These are phyloP conservation scores for Casuarius casuarius DNA, from an alignment of 2,113 vertebrate species.

Conservation along the genomic window DNA sequence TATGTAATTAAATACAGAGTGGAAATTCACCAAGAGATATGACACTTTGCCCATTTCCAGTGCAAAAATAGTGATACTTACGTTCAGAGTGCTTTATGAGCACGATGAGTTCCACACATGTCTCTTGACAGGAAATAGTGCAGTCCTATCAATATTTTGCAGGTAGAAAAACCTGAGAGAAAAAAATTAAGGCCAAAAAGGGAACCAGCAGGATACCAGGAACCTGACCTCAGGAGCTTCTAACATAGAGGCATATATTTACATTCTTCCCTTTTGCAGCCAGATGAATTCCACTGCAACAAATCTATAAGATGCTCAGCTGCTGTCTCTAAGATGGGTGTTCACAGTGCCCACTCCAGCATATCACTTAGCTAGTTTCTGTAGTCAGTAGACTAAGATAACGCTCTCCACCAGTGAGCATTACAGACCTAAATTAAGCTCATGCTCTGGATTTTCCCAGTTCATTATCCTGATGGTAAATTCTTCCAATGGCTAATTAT, in stretches of 20 bases:
- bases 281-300: not conserved
- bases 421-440: not conserved
- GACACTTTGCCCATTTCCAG: not conserved
- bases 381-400: not conserved
- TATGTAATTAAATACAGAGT: not conserved
- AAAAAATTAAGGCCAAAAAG: not conserved
- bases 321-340: not conserved
- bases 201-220: not conserved
- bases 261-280: not conserved
- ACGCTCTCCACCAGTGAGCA: not conserved
- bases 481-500: not conserved
- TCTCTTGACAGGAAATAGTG: not conserved
- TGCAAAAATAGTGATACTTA: not conserved
- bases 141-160: not conserved
- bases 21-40: not conserved
- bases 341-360: not conserved
- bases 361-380: too few species aligned
- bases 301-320: not conserved
- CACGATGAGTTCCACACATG: fast-evolving
- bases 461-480: not conserved
- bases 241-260: not conserved
- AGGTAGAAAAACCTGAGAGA: not conserved
- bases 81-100: not conserved
- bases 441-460: not conserved
- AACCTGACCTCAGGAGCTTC: not conserved